phyloP scores from a whole-genome alignment of 2,797 vertebrate species.

The Fistularia tabacaria region DNA sequence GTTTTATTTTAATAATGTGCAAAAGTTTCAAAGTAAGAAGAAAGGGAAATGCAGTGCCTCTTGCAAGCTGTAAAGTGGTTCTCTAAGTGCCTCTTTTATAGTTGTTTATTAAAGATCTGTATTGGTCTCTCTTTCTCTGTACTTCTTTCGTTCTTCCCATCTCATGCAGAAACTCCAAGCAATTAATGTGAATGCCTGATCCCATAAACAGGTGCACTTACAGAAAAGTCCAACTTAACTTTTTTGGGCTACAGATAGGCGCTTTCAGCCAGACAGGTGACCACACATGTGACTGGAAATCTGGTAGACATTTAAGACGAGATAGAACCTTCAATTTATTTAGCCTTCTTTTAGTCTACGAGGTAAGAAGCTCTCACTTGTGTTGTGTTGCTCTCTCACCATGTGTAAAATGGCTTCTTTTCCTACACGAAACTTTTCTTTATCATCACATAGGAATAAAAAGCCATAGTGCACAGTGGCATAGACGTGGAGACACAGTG shows the following conservation, averaged over 20 bases:
- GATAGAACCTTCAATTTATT: slow-evolving; percentile 44
- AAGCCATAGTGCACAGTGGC: slow-evolving; percentile 99
- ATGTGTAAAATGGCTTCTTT: slow-evolving; percentile 98
- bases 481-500: slow-evolving; percentile 31
- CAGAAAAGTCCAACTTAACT: slow-evolving; percentile 28
- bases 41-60: slow-evolving; percentile 75
- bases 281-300: slow-evolving; percentile 46
- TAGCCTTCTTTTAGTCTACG: slow-evolving; percentile 34
- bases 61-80: slow-evolving; percentile 82
- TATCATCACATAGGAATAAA: slow-evolving; percentile 99
- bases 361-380: slow-evolving; percentile 16
- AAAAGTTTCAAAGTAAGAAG: slow-evolving; percentile 74
- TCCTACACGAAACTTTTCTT: slow-evolving; percentile 92
- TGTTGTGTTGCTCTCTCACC: slow-evolving; percentile 83
- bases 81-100: slow-evolving; percentile 84
- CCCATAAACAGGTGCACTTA: slow-evolving; percentile 61
- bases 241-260: slow-evolving; percentile 4
- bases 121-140: slow-evolving; percentile 70
- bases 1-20: slow-evolving; percentile 95
- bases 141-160: slow-evolving; percentile 64
- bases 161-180: slow-evolving; percentile 59
- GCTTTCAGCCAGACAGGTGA: slow-evolving; percentile 21
- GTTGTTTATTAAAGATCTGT: slow-evolving; percentile 80
- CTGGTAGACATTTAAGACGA: slow-evolving; percentile 39
- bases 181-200: slow-evolving; percentile 57